A percentile compares a stretch with the other conserved stretches of the same genome.
These are phyloP conservation scores for Oscheius sp. DNA, from an alignment of 2,888 invertebrate genomes.

Conservation along the genomic window DNA sequence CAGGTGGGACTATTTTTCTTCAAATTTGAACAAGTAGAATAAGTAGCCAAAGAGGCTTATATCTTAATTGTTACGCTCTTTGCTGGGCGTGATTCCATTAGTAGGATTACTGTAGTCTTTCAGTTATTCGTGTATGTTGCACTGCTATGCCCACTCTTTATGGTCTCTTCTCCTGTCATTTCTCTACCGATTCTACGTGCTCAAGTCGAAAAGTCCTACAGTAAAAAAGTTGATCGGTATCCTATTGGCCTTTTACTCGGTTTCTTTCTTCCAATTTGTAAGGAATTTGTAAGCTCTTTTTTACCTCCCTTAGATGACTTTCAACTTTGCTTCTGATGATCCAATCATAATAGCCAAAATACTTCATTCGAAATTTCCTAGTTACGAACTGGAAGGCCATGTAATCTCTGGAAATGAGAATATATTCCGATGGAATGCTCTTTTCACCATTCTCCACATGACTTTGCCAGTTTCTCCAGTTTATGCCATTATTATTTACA, in stretches of 20 bases:
- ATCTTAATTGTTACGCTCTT: too few species aligned
- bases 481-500: conserved; percentile 37
- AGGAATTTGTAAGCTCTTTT: background rate
- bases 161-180: conserved; percentile 20
- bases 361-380: conserved; percentile 15
- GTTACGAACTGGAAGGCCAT: conserved; percentile 34
- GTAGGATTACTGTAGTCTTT: too few species aligned
- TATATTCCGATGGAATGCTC: conserved; percentile 22
- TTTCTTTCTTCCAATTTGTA: conserved; percentile 19
- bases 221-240: background rate
- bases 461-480: conserved; percentile 45
- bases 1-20: background rate
- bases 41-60: background rate
- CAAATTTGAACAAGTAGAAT: background rate
- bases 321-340: background rate
- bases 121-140: conserved; percentile 22
- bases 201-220: background rate
- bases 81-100: too few species aligned
- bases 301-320: background rate
- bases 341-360: background rate
- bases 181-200: conserved; percentile 14
- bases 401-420: conserved; percentile 26
- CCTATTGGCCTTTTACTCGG: background rate
- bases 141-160: conserved; percentile 24
- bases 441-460: conserved; percentile 43